Base-by-base conservation (phyloP, 2,888 invertebrate genomes). In the Brenthis daphne region DNA sequence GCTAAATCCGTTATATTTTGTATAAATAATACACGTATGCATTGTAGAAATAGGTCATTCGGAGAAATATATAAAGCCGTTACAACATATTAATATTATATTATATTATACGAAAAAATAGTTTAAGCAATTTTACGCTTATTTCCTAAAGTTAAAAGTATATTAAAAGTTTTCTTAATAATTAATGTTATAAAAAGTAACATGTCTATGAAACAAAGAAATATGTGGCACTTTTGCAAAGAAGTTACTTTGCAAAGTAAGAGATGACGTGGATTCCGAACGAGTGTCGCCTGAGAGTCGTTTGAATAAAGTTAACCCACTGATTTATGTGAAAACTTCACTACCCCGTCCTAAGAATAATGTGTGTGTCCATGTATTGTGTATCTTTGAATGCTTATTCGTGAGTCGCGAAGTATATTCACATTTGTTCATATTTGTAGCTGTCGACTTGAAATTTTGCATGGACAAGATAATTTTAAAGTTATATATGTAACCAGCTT, bases 281-380 rank as follows among this genome's bases (percentile, higher is more conserved):
- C 90, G 87, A 88, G 85, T 90, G 90, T 91, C 89, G 86, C 90
- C 82, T 82, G 90, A 90, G 90, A 90, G 90, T 90, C 90, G 89
- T 90, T 91, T 90, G 90, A 90, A 90, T 91, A 91, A 91, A 92
- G 89, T 91, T 91, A 88, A 85, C 79, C 81, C 79, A 81, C 88
- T 91, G 91, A 90, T 92, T 91, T 90, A 92, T 91, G 90, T 86
- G 82, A 76, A 89, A 92, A 91, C 86, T 90, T 90, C 81, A 29
- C 64, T 80, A 79, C 80, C 77, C 79, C 76, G 72, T 79, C 81
- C 83, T 77, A 76, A 79, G 84, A 82, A 86, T 88, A 84, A 71
- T 87, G 84, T 87, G 85, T 73, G 86, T 73, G 81, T 80, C 80
- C 78, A 78, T 84, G 84, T 87, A 86, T 87, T 88, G 85, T 71